phyloP scores from a whole-genome alignment of 2,888 invertebrate species.

The Chymomyza fuscimana region DNA sequence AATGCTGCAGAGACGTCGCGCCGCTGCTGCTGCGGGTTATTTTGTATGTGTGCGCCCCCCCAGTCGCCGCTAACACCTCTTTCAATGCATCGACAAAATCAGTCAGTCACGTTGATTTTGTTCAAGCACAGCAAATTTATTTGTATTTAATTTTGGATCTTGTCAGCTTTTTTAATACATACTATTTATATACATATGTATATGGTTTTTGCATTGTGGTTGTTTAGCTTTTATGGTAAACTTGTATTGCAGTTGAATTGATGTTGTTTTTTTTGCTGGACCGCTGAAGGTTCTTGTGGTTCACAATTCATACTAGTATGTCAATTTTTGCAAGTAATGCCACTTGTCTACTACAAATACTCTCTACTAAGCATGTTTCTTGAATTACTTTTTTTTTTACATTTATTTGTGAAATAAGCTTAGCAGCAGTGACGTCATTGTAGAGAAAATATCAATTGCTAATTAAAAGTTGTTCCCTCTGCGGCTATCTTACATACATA shows the following conservation, averaged over 20 bases:
- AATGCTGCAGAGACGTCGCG: background rate
- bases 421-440: slow-evolving; percentile 54
- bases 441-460: background rate
- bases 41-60: slow-evolving; percentile 26
- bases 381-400: slow-evolving; percentile 31
- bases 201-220: slow-evolving; percentile 38
- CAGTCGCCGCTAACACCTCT: background rate
- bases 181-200: background rate
- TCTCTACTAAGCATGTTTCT: slow-evolving; percentile 9
- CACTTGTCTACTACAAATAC: slow-evolving; percentile 4
- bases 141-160: slow-evolving; percentile 55
- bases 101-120: slow-evolving; percentile 43
- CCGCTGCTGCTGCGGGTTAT: background rate
- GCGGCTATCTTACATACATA: background rate
- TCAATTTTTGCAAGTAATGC: slow-evolving; percentile 6
- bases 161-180: slow-evolving; percentile 47
- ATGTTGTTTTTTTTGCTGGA: slow-evolving; percentile 1
- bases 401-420: slow-evolving; percentile 51
- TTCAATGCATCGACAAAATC: slow-evolving; percentile 31
- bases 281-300: slow-evolving; percentile 42
- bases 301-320: slow-evolving; percentile 20
- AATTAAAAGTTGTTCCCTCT: background rate
- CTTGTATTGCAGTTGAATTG: slow-evolving; percentile 48
- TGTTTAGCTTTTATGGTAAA: slow-evolving; percentile 51
- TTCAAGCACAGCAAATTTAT: slow-evolving; percentile 41